phyloP scores from a whole-genome alignment of 2,888 invertebrate species.

The Drosophila rellima region DNA sequence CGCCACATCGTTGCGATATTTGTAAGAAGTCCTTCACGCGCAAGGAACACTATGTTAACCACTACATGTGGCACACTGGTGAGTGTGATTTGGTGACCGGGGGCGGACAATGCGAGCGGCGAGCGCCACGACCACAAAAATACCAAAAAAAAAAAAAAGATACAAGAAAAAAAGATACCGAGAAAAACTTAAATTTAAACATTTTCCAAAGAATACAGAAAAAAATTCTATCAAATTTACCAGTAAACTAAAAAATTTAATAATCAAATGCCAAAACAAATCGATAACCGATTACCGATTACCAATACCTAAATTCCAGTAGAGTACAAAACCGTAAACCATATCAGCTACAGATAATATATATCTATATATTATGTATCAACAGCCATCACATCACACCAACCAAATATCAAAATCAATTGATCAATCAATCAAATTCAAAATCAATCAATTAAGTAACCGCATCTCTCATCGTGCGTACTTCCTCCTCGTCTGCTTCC shows the following conservation, averaged over 20 bases:
- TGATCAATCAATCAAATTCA: constrained; percentile 41
- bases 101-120: constrained; percentile 82
- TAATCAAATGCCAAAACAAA: constrained; percentile 25
- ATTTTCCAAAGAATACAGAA: constrained; percentile 14
- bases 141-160: constrained; percentile 24
- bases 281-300: constrained; percentile 34
- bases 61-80: constrained; percentile 90
- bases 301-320: constrained; percentile 46
- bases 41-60: constrained; percentile 95
- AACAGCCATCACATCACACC: constrained; percentile 77
- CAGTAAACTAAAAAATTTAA: constrained; percentile 29
- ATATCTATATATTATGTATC: constrained; percentile 40
- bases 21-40: constrained; percentile 95
- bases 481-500: constrained; percentile 57
- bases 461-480: constrained; percentile 58
- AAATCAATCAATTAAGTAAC: constrained; percentile 49
- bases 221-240: constrained; percentile 14
- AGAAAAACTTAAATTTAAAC: constrained; percentile 13
- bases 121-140: constrained; percentile 69
- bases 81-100: constrained; percentile 80
- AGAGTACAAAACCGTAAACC: constrained; percentile 55
- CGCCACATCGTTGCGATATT: constrained; percentile 93
- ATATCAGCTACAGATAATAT: constrained; percentile 63
- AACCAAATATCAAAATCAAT: constrained; percentile 58
- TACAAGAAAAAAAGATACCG: too few relatives aligned